Evolutionary conservation across 2,888 invertebrate species (phyloP).

Genomic region (Rhogogaster chlorosoma): DNA sequence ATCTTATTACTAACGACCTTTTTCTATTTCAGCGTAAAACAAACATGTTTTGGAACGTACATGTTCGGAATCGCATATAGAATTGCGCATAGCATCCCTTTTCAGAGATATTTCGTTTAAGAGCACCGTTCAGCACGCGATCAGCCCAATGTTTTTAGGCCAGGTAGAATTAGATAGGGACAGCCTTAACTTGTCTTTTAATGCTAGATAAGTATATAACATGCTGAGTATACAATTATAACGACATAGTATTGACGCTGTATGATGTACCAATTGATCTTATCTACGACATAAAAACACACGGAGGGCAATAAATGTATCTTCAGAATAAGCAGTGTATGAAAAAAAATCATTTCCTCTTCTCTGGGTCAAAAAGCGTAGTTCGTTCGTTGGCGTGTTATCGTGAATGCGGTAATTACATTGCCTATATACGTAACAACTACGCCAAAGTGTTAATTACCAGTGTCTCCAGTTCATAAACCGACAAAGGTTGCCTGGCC

Average conservation of each 20-base stretch:
- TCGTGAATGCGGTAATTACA: background rate
- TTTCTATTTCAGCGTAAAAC: too few species aligned
- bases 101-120: too few species aligned
- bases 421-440: background rate
- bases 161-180: too few species aligned
- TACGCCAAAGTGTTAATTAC: background rate
- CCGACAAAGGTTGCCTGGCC: background rate
- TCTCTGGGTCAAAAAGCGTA: slow-evolving; percentile 1
- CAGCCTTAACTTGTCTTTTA: too few species aligned
- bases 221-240: background rate
- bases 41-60: too few species aligned
- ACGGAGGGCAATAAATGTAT: background rate
- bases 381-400: background rate
- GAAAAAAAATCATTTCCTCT: background rate
- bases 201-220: background rate
- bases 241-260: background rate
- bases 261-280: background rate
- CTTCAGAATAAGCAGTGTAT: background rate
- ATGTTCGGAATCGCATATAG: too few species aligned
- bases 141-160: too few species aligned
- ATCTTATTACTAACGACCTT: too few species aligned
- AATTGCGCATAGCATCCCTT: too few species aligned
- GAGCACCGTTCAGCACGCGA: too few species aligned
- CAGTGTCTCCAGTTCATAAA: background rate
- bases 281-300: background rate